Percentiles rank a stretch among this genome's conserved stretches.
Evolutionary conservation across 1,140 invertebrate species (phyloP).

Genomic region (Phortica variegata): DNA sequence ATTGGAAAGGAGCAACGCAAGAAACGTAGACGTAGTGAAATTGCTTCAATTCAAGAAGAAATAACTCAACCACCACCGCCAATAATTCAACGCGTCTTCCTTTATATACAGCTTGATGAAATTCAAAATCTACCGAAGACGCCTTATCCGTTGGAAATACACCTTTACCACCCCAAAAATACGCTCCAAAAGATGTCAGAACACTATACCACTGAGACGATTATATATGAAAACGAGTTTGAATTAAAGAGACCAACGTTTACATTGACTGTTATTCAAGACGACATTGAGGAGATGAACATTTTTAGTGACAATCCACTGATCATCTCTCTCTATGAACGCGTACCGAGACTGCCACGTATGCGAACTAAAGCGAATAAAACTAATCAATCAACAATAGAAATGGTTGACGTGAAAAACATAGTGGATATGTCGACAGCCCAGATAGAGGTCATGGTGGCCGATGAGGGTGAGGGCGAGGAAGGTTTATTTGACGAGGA

Average conservation of each 20-base stretch:
- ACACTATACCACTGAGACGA: constrained; percentile 36
- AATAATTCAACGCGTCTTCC: constrained; percentile 35
- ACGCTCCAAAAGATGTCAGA: constrained; percentile 40
- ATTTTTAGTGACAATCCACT: constrained; percentile 40
- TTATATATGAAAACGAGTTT: constrained; percentile 36
- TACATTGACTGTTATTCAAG: constrained; percentile 33
- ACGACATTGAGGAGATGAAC: constrained; percentile 42
- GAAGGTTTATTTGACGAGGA: constrained; percentile 12
- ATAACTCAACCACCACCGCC: too few species aligned
- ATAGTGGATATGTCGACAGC: not conserved
- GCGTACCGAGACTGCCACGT: constrained; percentile 24
- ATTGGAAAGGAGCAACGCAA: too few species aligned
- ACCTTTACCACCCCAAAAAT: constrained; percentile 34
- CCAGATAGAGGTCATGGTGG: constrained; percentile 1
- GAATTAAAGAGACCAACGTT: constrained; percentile 25
- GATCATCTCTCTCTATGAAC: constrained; percentile 33
- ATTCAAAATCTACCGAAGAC: constrained; percentile 24
- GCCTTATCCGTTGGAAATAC: constrained; percentile 30
- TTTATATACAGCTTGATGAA: constrained; percentile 38
- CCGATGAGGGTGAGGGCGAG: constrained; percentile 10
- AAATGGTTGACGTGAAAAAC: not conserved
- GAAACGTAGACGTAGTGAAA: too few species aligned
- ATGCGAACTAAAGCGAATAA: not conserved
- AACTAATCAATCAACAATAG: not conserved
- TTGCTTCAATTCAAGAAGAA: too few species aligned